Evolutionary conservation across 2,113 vertebrate genomes (phyloP).

Genomic region (Bufo bufo): DNA sequence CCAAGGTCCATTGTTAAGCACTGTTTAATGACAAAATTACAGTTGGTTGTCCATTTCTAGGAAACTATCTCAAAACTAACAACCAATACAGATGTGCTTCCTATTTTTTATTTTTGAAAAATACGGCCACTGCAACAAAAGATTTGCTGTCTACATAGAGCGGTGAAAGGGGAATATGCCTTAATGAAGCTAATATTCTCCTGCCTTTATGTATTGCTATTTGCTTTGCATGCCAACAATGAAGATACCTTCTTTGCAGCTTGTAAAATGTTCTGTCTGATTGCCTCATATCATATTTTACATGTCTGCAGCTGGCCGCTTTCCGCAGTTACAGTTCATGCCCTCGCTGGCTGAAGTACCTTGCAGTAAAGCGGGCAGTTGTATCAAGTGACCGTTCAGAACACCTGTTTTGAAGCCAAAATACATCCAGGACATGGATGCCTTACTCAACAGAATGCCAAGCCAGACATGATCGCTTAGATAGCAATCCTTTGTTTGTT

Average conservation of each 20-base stretch:
- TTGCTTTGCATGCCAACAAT: background rate
- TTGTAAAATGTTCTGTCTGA: conserved; percentile 61
- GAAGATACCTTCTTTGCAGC: conserved; percentile 21
- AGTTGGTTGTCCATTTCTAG: no score
- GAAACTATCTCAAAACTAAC: no score
- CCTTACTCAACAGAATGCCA: conserved; percentile 64
- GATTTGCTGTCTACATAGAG: no score
- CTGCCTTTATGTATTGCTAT: background rate
- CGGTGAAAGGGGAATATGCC: no score
- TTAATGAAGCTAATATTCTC: no score
- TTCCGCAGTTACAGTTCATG: conserved; percentile 74
- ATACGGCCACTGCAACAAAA: no score
- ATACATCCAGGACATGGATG: conserved; percentile 65
- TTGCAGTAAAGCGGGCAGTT: conserved; percentile 68
- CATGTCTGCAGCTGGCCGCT: conserved; percentile 61
- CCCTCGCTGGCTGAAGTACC: conserved; percentile 66
- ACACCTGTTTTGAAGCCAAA: conserved; percentile 73
- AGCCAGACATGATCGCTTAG: conserved; percentile 63
- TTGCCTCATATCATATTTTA: conserved; percentile 51
- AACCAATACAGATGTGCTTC: no score
- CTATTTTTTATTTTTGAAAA: no score
- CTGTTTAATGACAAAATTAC: no score
- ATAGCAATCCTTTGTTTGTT: conserved; percentile 65
- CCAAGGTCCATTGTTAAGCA: no score
- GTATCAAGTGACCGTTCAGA: conserved; percentile 70